These are phyloP conservation scores for Alloscopus bannaensis DNA, from an alignment of 2,888 invertebrate species.

Conservation along the genomic window DNA sequence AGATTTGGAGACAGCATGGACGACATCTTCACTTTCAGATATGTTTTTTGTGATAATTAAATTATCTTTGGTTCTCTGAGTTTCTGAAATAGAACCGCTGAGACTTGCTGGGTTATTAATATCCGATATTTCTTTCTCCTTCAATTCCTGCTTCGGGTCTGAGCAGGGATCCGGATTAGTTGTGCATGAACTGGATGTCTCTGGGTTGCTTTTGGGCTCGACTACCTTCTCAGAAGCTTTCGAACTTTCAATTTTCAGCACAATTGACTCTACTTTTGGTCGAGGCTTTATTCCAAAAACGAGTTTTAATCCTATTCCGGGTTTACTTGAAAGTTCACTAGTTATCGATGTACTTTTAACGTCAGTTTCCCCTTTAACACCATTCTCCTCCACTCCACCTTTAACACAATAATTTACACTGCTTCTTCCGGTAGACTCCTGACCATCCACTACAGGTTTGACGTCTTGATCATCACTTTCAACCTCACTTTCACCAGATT, in stretches of 20 bases:
- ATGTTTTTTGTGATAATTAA: too few species aligned
- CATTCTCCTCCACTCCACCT: not conserved
- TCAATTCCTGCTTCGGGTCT: too few species aligned
- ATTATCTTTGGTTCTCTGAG: too few species aligned
- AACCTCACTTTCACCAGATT: constrained; percentile 70
- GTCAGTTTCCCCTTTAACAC: constrained; percentile 16
- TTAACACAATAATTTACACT: not conserved
- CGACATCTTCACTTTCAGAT: too few species aligned
- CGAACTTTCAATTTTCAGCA: not conserved
- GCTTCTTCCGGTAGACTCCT: not conserved
- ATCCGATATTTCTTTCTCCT: too few species aligned
- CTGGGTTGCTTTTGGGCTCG: too few species aligned
- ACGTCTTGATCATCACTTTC: constrained; percentile 44
- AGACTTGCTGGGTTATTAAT: too few species aligned
- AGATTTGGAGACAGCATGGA: too few species aligned
- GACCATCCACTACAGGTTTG: constrained; percentile 13
- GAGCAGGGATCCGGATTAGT: too few species aligned
- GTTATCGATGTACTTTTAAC: not conserved
- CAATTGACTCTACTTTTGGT: constrained; percentile 39
- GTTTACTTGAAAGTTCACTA: constrained; percentile 17
- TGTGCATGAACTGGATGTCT: too few species aligned
- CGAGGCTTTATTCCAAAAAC: constrained; percentile 51
- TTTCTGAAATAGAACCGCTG: too few species aligned
- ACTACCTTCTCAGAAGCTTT: not conserved
- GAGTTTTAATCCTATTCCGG: constrained; percentile 23